Evolutionary conservation across 53 echinoderm and acorn worm species (phyloP), one percentile per base, ranked within the genome.

Genomic region (Paracentrotus lividus): DNA sequence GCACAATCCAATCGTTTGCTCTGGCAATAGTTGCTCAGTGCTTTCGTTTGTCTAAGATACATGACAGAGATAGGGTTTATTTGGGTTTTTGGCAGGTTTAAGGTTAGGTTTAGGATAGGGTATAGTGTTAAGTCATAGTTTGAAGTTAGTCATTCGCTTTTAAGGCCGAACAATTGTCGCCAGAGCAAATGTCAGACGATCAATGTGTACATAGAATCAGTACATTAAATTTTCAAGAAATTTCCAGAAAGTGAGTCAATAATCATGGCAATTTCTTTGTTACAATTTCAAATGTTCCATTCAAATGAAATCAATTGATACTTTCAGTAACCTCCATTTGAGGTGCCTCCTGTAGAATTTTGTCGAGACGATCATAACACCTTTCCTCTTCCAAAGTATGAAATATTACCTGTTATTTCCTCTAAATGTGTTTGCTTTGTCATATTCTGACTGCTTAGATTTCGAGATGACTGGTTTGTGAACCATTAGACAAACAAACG

Each of bases 341-440:
- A n/a, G 4, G 61, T 61, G 13, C 32, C 69, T 21, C 18, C 3
- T 72, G 72, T 38, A 20, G 18, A 38, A 26, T 15, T 4, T 72
- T 38, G 64, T 38, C 32, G 72, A 36, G 72, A 72, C 40, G 40
- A 72, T 38, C 72, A 72, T 32, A 10, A 4, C 72, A 36, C 72
- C 38, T 72, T 72, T 72, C 40, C 72, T 72, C 72, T 72, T 20
- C 8, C 72, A 72, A 36, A 72, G 18, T 72, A 72, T 40, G 72
- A 72, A 72, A 36, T 18, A 40, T 72, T 38, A 36, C 40, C 72
- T 72, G 40, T 16, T 38, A 72, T 38, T 40, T 72, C 40, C 72
- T 20, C 38, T 40, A 21, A 20, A 72, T 38, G 72, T 72, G 72
- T 72, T 72, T 40, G 16, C 20, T 38, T 20, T 72, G 72, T 6